phyloP scores from a whole-genome alignment of 2,888 invertebrate species.

The Suillia variegata region DNA sequence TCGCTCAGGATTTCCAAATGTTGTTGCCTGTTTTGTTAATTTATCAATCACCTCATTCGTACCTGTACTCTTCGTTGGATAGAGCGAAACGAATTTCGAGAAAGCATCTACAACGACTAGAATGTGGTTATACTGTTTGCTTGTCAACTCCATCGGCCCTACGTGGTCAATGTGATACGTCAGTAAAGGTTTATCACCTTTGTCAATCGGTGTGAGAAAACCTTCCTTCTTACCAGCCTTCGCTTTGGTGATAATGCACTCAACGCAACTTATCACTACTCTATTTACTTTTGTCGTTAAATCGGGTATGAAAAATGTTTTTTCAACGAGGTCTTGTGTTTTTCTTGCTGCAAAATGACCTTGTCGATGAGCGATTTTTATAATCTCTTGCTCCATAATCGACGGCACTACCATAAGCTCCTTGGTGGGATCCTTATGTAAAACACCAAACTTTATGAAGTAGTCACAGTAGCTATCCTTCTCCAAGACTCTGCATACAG shows the following conservation, averaged over 20 bases:
- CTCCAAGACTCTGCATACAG: constrained; percentile 1
- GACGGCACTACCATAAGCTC: too few species aligned
- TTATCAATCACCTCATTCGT: constrained; percentile 39
- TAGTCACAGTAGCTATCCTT: constrained; percentile 5
- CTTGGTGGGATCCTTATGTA: constrained; percentile 13
- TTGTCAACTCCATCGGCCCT: constrained; percentile 41
- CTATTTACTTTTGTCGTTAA: constrained; percentile 3
- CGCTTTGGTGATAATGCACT: constrained; percentile 26
- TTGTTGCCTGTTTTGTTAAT: constrained; percentile 20
- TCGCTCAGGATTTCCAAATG: constrained; percentile 30
- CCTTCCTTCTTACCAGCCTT: constrained; percentile 49
- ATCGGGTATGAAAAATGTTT: constrained; percentile 38
- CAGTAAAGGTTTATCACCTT: constrained; percentile 39
- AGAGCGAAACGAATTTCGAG: too few species aligned
- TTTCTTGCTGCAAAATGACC: constrained; percentile 48
- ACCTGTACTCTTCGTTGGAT: too few species aligned
- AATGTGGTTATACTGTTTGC: constrained; percentile 45
- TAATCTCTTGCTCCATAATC: constrained; percentile 43
- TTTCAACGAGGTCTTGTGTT: constrained; percentile 31
- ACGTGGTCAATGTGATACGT: constrained; percentile 49
- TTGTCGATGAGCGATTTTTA: too few species aligned
- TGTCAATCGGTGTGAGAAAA: constrained; percentile 41
- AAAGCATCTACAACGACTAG: too few species aligned
- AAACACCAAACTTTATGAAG: constrained; percentile 5
- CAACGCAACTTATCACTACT: constrained; percentile 15